phyloP scores from a whole-genome alignment of 2,888 invertebrate genomes.

The Napeogenes sylphis region DNA sequence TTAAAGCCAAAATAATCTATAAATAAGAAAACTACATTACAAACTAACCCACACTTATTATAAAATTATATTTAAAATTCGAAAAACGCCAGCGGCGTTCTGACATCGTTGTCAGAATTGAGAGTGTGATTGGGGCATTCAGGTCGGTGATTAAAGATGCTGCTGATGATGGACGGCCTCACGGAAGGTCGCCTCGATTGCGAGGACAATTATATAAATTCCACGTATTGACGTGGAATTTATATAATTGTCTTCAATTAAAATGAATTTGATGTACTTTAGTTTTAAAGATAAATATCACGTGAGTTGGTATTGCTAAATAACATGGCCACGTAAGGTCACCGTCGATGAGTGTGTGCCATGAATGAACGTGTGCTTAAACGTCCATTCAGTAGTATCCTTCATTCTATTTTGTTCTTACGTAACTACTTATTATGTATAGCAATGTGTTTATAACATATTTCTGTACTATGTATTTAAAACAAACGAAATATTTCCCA shows the following conservation, averaged over 20 bases:
- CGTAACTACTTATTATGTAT: slow-evolving; percentile 39
- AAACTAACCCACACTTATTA: too few species aligned
- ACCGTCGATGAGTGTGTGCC: slow-evolving; percentile 46
- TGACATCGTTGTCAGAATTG: slow-evolving; percentile 10
- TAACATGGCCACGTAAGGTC: slow-evolving; percentile 18
- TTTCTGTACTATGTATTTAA: too few species aligned
- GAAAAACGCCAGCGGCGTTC: slow-evolving; percentile 14
- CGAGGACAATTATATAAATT: too few species aligned
- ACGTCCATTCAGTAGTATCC: slow-evolving; percentile 57
- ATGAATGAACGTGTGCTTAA: slow-evolving; percentile 56
- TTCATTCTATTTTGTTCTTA: slow-evolving; percentile 59
- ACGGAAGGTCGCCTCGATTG: slow-evolving; percentile 59
- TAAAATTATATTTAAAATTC: neutral
- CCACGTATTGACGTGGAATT: slow-evolving; percentile 57
- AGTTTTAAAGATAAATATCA: too few species aligned
- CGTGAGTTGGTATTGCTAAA: too few species aligned
- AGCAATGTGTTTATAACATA: neutral
- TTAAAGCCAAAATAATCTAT: too few species aligned
- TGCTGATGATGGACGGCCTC: slow-evolving; percentile 63
- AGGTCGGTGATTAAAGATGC: slow-evolving; percentile 28
- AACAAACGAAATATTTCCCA: too few species aligned
- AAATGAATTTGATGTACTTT: slow-evolving; percentile 46
- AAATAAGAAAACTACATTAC: too few species aligned
- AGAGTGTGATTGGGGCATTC: slow-evolving; percentile 15
- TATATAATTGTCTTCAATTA: slow-evolving; percentile 74